Percentiles rank a stretch among this genome's conserved stretches.
Conservation (phyloP, 2,888 invertebrate species). For the Steinernema hermaphroditum region DNA sequence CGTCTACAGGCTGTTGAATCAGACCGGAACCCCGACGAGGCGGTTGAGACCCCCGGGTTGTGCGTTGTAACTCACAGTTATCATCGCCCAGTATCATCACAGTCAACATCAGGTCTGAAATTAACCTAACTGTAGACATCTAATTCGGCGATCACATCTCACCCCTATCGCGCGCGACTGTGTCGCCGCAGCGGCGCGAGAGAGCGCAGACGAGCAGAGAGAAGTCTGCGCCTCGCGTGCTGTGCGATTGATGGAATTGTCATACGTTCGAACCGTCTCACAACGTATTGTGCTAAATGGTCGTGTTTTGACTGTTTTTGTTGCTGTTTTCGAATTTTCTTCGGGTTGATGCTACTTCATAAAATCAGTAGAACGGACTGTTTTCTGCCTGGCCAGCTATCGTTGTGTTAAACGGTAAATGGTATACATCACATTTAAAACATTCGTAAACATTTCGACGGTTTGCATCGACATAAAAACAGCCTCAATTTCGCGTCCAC, state of each 20-base stretch:
- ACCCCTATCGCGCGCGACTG: neutral
- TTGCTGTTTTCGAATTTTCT: too few species aligned
- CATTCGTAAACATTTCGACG: too few species aligned
- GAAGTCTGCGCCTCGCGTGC: neutral
- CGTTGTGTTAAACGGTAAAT: too few species aligned
- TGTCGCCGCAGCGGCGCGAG: neutral
- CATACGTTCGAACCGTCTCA: neutral
- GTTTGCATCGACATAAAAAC: too few species aligned
- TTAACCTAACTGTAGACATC: conserved; percentile 27
- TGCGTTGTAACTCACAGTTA: conserved; percentile 16
- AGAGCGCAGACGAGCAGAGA: conserved; percentile 20
- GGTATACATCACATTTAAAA: too few species aligned
- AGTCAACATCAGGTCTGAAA: conserved; percentile 26
- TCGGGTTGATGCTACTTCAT: too few species aligned
- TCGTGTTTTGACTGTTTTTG: too few species aligned
- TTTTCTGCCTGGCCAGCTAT: too few species aligned
- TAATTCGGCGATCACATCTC: neutral
- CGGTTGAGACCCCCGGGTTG: conserved; percentile 22
- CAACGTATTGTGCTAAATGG: too few species aligned
- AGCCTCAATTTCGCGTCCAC: too few species aligned
- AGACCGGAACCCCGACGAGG: conserved; percentile 19
- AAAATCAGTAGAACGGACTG: too few species aligned
- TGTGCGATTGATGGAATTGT: neutral
- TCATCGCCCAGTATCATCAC: conserved; percentile 26
- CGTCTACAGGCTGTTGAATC: conserved; percentile 22